Conservation (phyloP, 2,113 vertebrate species). For the Ctenomys sociabilis region DNA sequence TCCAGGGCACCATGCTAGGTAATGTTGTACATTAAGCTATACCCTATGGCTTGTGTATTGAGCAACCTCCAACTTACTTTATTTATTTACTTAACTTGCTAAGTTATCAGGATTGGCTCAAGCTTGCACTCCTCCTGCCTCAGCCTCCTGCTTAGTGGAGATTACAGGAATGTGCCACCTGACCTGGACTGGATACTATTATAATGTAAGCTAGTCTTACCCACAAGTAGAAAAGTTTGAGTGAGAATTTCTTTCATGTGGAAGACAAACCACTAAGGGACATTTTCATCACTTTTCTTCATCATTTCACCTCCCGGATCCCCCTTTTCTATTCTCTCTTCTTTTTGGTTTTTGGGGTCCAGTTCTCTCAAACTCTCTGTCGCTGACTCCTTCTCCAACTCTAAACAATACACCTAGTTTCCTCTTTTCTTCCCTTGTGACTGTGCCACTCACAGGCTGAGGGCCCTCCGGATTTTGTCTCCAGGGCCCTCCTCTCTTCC, state of each 20-base stretch:
- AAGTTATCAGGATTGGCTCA: neutral
- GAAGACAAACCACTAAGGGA: constrained; percentile 21
- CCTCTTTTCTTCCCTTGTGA: neutral
- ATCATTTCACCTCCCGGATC: no score
- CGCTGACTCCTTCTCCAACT: neutral
- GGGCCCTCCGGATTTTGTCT: neutral
- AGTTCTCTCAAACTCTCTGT: no score
- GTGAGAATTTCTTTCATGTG: constrained; percentile 10
- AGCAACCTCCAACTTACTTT: neutral
- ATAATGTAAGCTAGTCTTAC: neutral
- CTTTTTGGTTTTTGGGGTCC: neutral
- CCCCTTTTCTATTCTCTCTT: neutral
- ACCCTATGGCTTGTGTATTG: neutral
- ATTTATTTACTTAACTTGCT: neutral
- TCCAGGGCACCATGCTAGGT: neutral
- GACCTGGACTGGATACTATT: neutral
- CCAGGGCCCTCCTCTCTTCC: neutral
- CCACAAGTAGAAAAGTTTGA: neutral
- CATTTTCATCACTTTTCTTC: neutral
- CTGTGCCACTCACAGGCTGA: neutral
- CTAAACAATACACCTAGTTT: neutral
- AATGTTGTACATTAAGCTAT: neutral
- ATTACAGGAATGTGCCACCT: neutral
- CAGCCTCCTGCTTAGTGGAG: neutral
- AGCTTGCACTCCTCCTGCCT: neutral